Conservation (phyloP, 2,888 invertebrate species). For the Trimorus sp. region DNA sequence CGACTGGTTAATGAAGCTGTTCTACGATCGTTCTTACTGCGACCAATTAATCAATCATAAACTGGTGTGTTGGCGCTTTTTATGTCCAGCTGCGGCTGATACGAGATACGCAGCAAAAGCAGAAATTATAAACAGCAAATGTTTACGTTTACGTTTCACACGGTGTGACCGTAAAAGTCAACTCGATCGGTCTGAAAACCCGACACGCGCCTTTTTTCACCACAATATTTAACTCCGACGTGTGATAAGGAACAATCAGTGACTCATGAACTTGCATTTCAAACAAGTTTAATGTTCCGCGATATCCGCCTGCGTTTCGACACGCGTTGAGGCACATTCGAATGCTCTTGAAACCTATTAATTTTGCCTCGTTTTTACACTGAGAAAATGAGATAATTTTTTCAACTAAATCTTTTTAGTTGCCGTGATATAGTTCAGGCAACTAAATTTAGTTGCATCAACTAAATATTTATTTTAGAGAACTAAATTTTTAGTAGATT, state of each 20-base stretch:
- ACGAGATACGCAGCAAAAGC: slow-evolving; percentile 4
- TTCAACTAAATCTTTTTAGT: too few species aligned
- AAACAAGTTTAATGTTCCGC: slow-evolving; percentile 6
- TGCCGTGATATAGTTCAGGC: too few species aligned
- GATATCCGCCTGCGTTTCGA: slow-evolving; percentile 7
- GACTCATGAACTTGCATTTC: slow-evolving; percentile 41
- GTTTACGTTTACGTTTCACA: slow-evolving; percentile 13
- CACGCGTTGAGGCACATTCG: background rate
- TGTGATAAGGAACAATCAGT: slow-evolving; percentile 33
- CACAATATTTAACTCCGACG: slow-evolving; percentile 10
- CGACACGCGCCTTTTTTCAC: slow-evolving; percentile 2
- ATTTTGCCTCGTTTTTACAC: too few species aligned
- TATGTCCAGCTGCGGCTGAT: slow-evolving; percentile 20
- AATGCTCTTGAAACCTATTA: too few species aligned
- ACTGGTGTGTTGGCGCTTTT: slow-evolving; percentile 40
- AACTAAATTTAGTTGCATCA: too few species aligned
- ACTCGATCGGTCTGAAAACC: slow-evolving; percentile 1
- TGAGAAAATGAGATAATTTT: too few species aligned
- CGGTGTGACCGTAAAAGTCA: slow-evolving; percentile 13
- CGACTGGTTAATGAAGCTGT: slow-evolving; percentile 57
- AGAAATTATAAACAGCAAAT: slow-evolving; percentile 10
- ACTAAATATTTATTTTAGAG: too few species aligned
- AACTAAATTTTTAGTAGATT: too few species aligned
- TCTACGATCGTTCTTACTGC: slow-evolving; percentile 47
- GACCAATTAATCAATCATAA: slow-evolving; percentile 62